These are phyloP conservation scores for Sarcophaga caerulescens DNA, from an alignment of 2,888 invertebrate genomes.

Conservation along the genomic window DNA sequence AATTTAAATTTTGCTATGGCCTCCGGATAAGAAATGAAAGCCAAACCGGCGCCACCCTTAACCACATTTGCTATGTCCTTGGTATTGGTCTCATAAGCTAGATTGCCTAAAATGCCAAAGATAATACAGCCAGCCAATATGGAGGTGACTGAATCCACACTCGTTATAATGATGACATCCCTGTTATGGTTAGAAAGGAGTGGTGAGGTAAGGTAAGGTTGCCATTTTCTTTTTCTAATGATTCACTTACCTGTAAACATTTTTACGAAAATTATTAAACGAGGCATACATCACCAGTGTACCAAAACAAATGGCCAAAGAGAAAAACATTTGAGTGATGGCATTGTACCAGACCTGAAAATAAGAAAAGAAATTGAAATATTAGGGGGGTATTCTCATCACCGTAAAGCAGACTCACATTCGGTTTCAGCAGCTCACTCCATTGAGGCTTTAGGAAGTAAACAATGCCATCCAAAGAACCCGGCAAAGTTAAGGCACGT, in stretches of 20 bases:
- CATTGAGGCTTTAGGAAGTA: slow-evolving; percentile 86
- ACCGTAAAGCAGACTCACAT: slow-evolving; percentile 63
- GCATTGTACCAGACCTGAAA: slow-evolving; percentile 85
- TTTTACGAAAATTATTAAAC: slow-evolving; percentile 84
- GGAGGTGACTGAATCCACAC: slow-evolving; percentile 91
- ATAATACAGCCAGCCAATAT: slow-evolving; percentile 91
- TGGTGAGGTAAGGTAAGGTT: not conserved
- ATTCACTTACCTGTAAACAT: slow-evolving; percentile 82
- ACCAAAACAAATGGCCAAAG: slow-evolving; percentile 84
- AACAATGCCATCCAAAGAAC: slow-evolving; percentile 84
- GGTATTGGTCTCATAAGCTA: slow-evolving; percentile 85
- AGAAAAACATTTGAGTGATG: slow-evolving; percentile 85
- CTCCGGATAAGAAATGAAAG: slow-evolving; percentile 88
- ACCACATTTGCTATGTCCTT: slow-evolving; percentile 85
- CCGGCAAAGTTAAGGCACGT: slow-evolving; percentile 84
- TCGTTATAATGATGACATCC: slow-evolving; percentile 91
- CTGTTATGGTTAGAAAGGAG: slow-evolving; percentile 78
- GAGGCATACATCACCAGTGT: slow-evolving; percentile 84
- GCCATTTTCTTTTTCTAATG: not conserved
- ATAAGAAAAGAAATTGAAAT: not conserved
- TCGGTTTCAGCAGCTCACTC: slow-evolving; percentile 80
- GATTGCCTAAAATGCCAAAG: slow-evolving; percentile 91
- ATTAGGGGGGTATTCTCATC: not conserved
- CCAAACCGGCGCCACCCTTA: slow-evolving; percentile 88
- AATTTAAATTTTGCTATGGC: slow-evolving; percentile 83